A percentile compares a stretch with the other conserved stretches of the same genome.
Conservation (phyloP, 2,797 vertebrate genomes). For the Sphaeramia orbicularis region DNA sequence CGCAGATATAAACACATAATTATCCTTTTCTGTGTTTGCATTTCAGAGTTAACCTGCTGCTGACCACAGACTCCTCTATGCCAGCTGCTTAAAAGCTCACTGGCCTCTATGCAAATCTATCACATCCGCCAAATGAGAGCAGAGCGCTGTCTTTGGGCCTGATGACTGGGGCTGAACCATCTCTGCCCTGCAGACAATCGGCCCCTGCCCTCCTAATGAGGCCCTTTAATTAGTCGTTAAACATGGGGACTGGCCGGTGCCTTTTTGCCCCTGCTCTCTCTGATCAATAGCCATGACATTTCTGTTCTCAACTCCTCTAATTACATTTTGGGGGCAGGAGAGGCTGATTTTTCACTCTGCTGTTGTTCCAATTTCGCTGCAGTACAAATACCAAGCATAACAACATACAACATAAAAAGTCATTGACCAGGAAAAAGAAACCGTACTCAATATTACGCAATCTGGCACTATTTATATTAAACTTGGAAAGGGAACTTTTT, state of each 20-base stretch:
- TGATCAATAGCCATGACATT: conserved; percentile 77
- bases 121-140: conserved; percentile 39
- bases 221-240: conserved; percentile 75
- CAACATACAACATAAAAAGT: conserved; percentile 21
- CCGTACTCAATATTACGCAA: neutral
- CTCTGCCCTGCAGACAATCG: conserved; percentile 58
- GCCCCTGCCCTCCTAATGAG: conserved; percentile 59
- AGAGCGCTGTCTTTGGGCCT: conserved; percentile 15
- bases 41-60: conserved; percentile 39
- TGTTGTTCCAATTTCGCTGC: conserved; percentile 32
- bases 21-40: conserved; percentile 7
- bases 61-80: conserved; percentile 26
- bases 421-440: conserved; percentile 9
- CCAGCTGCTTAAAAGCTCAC: conserved; percentile 34
- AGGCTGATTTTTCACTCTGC: conserved; percentile 21
- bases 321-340: conserved; percentile 51
- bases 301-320: conserved; percentile 62
- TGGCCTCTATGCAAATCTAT: conserved; percentile 21
- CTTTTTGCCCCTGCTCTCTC: conserved; percentile 35
- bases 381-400: conserved; percentile 28
- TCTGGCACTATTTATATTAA: neutral
- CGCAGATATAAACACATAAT: conserved; percentile 23
- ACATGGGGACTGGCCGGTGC: conserved; percentile 36
- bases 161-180: conserved; percentile 36
- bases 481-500: neutral